Evolutionary conservation across 1,140 invertebrate species (phyloP), one percentile per base, ranked within the genome.

Genomic region (Cyclargus thomasi): DNA sequence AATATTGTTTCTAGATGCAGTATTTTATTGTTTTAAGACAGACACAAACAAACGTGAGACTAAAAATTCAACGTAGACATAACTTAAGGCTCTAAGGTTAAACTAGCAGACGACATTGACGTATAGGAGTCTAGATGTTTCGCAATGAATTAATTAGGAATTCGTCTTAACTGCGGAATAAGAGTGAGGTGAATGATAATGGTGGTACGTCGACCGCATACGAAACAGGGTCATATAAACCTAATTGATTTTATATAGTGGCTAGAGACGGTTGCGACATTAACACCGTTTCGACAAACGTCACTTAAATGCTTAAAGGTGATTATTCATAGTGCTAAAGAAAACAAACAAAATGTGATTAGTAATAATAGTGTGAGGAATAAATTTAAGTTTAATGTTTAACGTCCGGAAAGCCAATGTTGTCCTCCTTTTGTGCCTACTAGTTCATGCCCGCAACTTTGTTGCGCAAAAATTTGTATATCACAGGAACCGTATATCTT

Each of bases 221-320:
- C 55, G 20, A 11, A 59, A 59, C 55, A 59, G 55, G 20, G 55
- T 59, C 55, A 59, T 59, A 20, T 59, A 59, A 20, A 59, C 18
- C 18, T 59, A 59, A 59, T 59, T 18, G 17, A 59, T 59, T 21
- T 59, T 21, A 59, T 59, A 59, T 21, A 11, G 17, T 59, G 6
- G 55, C 55, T 20, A 21, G 21, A 21, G 55, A 20, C 18, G 18
- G 55, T 59, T 59, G 7, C 20, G 10, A 59, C 55, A 59, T 59
- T 59, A 59, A 59, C 55, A 59, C 8, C 55, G 55, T 59, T 59
- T 59, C 21, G 55, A 21, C 18, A 11, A 59, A 11, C 18, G 17
- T 59, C 10, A 59, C 55, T 6, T 22, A 59, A 59, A 21, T 59
- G 18, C 55, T 17, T 22, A 59, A 59, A 47, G 39, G 14, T 11